Base-by-base conservation (phyloP, 2,797 vertebrate genomes). In the Pipistrellus pipistrellus region DNA sequence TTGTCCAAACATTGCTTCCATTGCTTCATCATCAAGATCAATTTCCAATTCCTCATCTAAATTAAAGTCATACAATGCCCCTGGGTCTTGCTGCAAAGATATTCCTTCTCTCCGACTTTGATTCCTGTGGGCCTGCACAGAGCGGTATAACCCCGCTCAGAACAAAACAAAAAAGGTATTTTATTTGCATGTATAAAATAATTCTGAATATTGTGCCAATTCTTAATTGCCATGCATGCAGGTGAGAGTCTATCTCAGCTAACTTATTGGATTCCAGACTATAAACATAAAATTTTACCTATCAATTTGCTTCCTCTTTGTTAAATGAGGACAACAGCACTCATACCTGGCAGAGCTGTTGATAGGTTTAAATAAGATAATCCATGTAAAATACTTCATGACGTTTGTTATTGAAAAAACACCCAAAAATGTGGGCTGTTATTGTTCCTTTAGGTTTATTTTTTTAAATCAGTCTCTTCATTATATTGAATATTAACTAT, bases 1-100 rank as follows among this genome's bases (percentile, higher is more conserved):
- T 98, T 99, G 99, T 90, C 99, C 99, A 91, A 99, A 99, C 99
- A 99, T 99, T 97, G 99, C 99, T 98, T 99, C 99, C 99, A 99
- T 99, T 48, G 99, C 99, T 98, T 99, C 99, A 97, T 99, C 99
- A 92, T 99, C 99, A 88, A 99, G 98, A 98, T 99, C 99, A 96
- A 99, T 99, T 98, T 99, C 99, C 96, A 99, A 96, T 97, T 99
- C 99, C 78, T 99, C 99, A 21, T 99, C 99, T 97, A 99, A 98
- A 98, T 99, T 99, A 98, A 99, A 99, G 98, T 99, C 99, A 35
- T 99, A 99, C 6, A 99, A 98, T 0, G 99, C 98, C 0, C 99
- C 99, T 0, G 99, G 98, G 91, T 99, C 99, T 92, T 99, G 99
- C 85, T 99, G 99, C 90, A 99, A 98, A 72, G 98, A 98, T 3